These are phyloP conservation scores for Sebastes taczanowskii DNA, from an alignment of 2,797 vertebrate species.

Conservation along the genomic window DNA sequence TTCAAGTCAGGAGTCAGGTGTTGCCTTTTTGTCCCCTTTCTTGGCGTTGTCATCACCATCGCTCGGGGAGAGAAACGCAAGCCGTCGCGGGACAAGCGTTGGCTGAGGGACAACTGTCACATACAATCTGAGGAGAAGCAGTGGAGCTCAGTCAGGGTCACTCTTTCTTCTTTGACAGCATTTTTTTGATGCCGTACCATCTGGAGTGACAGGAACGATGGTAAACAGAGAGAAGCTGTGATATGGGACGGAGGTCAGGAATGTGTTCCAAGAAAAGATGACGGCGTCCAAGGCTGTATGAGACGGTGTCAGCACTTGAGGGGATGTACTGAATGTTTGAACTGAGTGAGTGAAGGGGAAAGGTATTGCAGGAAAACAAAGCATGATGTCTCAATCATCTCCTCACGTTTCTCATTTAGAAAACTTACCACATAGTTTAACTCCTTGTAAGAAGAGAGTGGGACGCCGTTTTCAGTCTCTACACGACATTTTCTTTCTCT, in stretches of 20 bases:
- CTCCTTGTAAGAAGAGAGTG: neutral
- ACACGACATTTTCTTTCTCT: conserved; percentile 1
- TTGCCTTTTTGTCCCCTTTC: conserved; percentile 4
- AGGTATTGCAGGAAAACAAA: neutral
- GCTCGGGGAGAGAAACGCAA: conserved; percentile 1
- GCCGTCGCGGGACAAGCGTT: neutral
- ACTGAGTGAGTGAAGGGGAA: neutral
- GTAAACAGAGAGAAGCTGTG: conserved; percentile 16
- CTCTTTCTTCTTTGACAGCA: neutral
- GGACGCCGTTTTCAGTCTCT: neutral
- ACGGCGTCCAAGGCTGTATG: neutral
- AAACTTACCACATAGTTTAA: neutral
- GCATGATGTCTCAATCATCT: neutral
- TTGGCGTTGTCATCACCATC: conserved; percentile 5
- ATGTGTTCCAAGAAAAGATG: neutral
- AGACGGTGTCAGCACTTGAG: neutral
- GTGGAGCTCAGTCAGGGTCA: conserved; percentile 8
- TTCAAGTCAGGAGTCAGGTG: conserved; percentile 17
- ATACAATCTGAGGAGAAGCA: conserved; percentile 14
- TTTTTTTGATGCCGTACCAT: neutral
- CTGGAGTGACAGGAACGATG: neutral
- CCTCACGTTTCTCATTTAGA: neutral
- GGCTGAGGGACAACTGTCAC: conserved; percentile 50
- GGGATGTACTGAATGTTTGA: neutral
- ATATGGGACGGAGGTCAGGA: neutral